Percentiles rank a stretch among this genome's conserved stretches.
These are phyloP conservation scores for Allobates femoralis DNA, from an alignment of 2,797 vertebrate genomes.

Conservation along the genomic window DNA sequence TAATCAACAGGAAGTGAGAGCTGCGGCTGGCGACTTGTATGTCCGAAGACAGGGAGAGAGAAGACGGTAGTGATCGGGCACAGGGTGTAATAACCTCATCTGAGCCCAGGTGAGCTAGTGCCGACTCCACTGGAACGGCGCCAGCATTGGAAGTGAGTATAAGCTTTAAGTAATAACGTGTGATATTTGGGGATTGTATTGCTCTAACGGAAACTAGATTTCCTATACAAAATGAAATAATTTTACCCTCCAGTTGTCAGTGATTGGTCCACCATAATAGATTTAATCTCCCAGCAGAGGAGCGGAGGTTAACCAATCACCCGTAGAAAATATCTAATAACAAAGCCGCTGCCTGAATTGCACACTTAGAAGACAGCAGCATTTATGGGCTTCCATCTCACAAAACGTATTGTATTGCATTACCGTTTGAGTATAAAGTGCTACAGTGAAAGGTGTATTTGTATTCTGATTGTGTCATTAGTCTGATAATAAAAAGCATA, in stretches of 20 bases:
- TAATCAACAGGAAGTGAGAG: no score
- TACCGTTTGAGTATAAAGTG: slow-evolving; percentile 25
- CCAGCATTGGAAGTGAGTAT: no score
- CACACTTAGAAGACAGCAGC: background rate
- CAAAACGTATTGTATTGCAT: slow-evolving; percentile 16
- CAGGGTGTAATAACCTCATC: no score
- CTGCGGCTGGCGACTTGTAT: no score
- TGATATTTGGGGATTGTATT: background rate
- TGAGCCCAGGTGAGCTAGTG: no score
- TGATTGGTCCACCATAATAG: background rate
- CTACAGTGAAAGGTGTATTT: slow-evolving; percentile 46
- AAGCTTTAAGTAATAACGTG: no score
- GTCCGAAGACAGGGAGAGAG: no score
- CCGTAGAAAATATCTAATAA: slow-evolving; percentile 5
- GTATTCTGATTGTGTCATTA: slow-evolving; percentile 56
- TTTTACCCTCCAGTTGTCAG: background rate
- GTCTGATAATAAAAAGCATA: slow-evolving; percentile 55
- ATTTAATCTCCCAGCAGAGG: background rate
- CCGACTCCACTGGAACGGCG: no score
- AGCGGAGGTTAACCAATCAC: background rate
- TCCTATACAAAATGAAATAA: background rate
- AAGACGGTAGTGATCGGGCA: no score
- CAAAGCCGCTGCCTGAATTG: background rate
- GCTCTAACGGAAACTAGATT: background rate
- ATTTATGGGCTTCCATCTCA: background rate